phyloP scores from a whole-genome alignment of 2,113 vertebrate genomes.

The Archilochus colubris region DNA sequence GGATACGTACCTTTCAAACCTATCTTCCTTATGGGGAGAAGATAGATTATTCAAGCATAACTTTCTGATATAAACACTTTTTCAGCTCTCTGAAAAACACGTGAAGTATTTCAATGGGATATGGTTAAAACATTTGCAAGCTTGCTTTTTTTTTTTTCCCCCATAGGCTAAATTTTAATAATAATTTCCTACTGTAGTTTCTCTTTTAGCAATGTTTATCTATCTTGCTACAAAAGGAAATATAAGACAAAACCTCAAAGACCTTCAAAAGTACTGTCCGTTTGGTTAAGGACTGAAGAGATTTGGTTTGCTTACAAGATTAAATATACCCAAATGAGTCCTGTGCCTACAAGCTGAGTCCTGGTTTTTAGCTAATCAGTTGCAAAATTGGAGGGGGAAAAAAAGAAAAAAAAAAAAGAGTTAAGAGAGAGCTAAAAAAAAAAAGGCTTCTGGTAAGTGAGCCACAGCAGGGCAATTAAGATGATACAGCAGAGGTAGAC shows the following conservation, averaged over 20 bases:
- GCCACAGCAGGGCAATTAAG: conserved; percentile 78
- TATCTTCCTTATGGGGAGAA: background rate
- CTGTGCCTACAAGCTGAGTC: background rate
- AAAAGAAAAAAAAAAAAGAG: background rate
- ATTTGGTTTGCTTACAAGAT: background rate
- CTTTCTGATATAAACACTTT: background rate
- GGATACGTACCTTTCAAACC: background rate
- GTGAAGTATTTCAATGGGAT: background rate
- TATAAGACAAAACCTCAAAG: background rate
- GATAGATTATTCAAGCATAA: background rate
- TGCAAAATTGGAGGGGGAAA: background rate
- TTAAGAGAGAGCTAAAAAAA: background rate
- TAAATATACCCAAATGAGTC: background rate
- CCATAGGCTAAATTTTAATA: background rate
- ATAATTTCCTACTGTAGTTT: background rate
- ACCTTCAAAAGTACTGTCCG: background rate
- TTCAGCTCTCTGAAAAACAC: background rate
- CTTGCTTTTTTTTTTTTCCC: background rate
- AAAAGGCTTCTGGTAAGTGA: conserved; percentile 70
- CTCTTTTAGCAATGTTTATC: background rate
- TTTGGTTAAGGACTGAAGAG: background rate
- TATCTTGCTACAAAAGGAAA: background rate
- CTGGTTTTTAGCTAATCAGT: conserved; percentile 43
- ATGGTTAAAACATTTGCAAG: background rate
- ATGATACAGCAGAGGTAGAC: conserved; percentile 78